Base-by-base conservation (phyloP, 2,888 invertebrate genomes). In the Pseudococcus longispinus region DNA sequence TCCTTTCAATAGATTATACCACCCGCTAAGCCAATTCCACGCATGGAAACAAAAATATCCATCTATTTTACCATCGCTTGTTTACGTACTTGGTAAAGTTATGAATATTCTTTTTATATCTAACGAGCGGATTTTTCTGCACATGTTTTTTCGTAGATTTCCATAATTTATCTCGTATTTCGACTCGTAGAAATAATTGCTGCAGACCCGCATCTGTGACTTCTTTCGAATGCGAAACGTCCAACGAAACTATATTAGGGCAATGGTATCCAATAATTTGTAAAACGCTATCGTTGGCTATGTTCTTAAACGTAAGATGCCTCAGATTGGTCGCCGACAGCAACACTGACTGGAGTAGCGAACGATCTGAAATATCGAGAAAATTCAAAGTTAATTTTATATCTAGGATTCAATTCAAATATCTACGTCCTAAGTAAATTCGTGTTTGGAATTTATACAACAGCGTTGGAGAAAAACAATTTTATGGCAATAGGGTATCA, bases 181-280 rank as follows among this genome's bases (percentile, higher is more conserved):
- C 91, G 9, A 91, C 90, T 88, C 90, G 90, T 26, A 91, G 87
- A n/a, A 91, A 88, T 37, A 91, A 89, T 82, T 91, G 90, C 85
- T 90, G 90, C 11, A 91, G 88, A 15, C 91, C 91, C 4, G 89
- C 88, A 83, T 91, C 91, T 8, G 91, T 91, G 3, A 91, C 91
- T 89, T 91, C 91, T 83, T 90, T 90, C 6, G 91, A 91, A 88
- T 91, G 90, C 46, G 91, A 91, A 2, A 91, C 91, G 87, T 91
- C 91, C 18, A 91, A 89, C 44, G 90, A 88, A 11, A 90, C 89
- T 26, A 91, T 89, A 83, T 90, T 90, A 2, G 91, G 90, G 87
- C 91, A 91, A 0, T 91, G 89, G 87, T 90, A 90, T 6, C 91
- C 91, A 4, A 91, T 89, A 0, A 91, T 90, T 87, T 91, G 90